Base-by-base conservation (phyloP, 2,113 vertebrate species). In the Tupaia tana region DNA sequence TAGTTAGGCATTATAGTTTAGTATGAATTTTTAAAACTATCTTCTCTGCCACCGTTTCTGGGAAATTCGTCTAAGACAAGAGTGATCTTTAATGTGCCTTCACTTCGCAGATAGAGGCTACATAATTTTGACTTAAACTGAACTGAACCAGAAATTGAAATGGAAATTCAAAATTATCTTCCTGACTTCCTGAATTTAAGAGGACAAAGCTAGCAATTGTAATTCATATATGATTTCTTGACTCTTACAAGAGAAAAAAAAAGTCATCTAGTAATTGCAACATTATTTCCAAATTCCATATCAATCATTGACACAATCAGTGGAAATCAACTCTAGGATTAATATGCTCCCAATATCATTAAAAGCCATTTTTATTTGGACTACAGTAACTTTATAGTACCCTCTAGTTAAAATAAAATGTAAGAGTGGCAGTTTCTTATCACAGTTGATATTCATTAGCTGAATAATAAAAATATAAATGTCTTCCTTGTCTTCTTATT, bases 261-360 rank as follows among this genome's bases (percentile, higher is more conserved):
- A 61, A 58, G 19, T 59, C 29, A 92, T 31, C 29, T 85, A 16
- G 31, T 63, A 4, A 31, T 71, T 82, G 15, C 56, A 80, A 69
- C 24, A 59, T 86, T 89, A 24, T 74, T 58, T 80, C 54, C 69
- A 77, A 63, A 64, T 27, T 56, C 14, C 63, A 89, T 89, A 80
- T 75, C 34, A 64, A 59, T 64, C 7, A 7, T 91, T 95, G 84
- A 52, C 31, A 85, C 19, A 63, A 77, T 89, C 59, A 75, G 15
- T 52, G 16, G 18, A 86, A 9, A 77, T 63, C 11, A 61, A 64
- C 25, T 20, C 12, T 27, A 61, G 6, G 56, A 77, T 64, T 81
- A 71, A n/a, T 75, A 54, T 93, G 22, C 71, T 67, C 54, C 81
- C 9, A 91, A 43, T 19, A 66, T 91, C 86, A 82, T 93, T 91